These are phyloP conservation scores for Machimus rusticus DNA, from an alignment of 2,888 invertebrate species.

Conservation along the genomic window DNA sequence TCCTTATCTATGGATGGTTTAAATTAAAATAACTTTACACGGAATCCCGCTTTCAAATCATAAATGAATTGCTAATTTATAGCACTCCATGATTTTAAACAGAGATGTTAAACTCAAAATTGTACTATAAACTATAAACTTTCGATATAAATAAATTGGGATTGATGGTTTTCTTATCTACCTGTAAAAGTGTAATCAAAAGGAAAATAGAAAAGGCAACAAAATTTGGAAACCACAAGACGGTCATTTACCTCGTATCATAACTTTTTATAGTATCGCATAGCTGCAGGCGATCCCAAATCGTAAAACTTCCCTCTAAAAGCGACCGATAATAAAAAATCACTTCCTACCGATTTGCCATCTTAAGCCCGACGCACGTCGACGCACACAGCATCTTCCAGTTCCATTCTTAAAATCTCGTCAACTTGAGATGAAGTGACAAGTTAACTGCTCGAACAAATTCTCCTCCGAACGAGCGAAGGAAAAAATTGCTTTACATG, in stretches of 20 bases:
- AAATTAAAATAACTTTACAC: neutral
- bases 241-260: neutral
- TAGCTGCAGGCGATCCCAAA: neutral
- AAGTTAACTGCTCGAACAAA: constrained; percentile 9
- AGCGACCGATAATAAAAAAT: neutral
- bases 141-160: neutral
- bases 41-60: neutral
- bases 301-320: neutral
- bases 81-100: neutral
- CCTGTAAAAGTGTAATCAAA: neutral
- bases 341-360: neutral
- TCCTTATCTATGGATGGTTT: neutral
- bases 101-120: neutral
- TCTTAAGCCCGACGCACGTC: neutral
- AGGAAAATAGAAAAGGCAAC: neutral
- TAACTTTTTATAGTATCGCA: neutral
- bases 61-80: neutral
- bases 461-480: neutral
- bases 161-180: neutral
- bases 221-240: neutral
- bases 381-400: neutral
- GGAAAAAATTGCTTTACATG: constrained; percentile 7
- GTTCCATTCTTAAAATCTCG: neutral
- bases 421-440: constrained; percentile 19
- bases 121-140: neutral